Evolutionary conservation across 2,797 vertebrate genomes (phyloP), one percentile per base, ranked within the genome.

Genomic region (Enteromius viviparus): DNA sequence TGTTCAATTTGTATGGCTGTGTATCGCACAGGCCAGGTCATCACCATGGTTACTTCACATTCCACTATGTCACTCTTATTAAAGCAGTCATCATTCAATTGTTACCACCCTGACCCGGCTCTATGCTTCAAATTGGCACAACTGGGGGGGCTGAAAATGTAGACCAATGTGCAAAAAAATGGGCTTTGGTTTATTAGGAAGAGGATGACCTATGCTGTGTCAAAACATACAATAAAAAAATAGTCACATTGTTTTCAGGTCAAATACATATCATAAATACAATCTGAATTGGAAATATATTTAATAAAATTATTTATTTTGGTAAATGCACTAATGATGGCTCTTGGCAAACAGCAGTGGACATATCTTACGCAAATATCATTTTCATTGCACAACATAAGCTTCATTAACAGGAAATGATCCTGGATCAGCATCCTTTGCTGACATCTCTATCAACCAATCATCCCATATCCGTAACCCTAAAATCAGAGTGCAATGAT

Each of bases 1-100:
- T 81, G 80, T 89, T 84, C 76, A 86, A 71, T 87, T 86, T 83
- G 66, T 71, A 78, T 51, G 75, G 40, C 75, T 26, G 47, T 21
- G 82, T 26, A 76, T 84, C 84, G 76, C 15, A 10, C 80, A 80
- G 64, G 64, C 69, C 74, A 32, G 89, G 88, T 91, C 88, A 88
- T 91, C 79, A 14, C 87, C 89, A 91, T 89, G 89, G 89, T 82
- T 85, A 89, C 88, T 45, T 79, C 29, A 83, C 81, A 84, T 80
- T 85, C 77, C 77, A 85, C 76, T 68, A 64, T 76, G 80, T 82
- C 84, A 47, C 32, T 69, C 68, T 69, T 84, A 85, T 76, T 68
- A 85, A 83, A 81, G 84, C 81, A 71, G 77, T 78, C 84, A 72
- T 69, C 42, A 58, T 80, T 70, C 82, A 79, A 78, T 82, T 88